Conservation (phyloP, 2,888 invertebrate species). For the Eueremaeus valkanovi region DNA sequence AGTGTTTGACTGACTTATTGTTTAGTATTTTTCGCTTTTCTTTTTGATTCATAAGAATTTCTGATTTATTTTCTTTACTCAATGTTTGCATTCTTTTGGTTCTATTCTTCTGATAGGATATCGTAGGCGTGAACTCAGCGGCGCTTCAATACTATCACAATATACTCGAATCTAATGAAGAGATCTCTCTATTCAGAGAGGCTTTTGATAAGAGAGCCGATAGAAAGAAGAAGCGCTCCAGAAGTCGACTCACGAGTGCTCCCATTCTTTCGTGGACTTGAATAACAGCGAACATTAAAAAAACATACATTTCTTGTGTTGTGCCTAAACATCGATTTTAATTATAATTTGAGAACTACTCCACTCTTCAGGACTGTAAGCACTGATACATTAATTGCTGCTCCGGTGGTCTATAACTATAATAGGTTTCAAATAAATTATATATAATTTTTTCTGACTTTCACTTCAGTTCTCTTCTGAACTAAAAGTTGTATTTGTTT, state of each 20-base stretch:
- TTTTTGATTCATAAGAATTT: no score
- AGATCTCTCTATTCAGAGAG: constrained; percentile 41
- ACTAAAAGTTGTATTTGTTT: no score
- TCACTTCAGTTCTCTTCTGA: no score
- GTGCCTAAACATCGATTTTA: no score
- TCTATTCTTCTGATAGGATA: constrained; percentile 39
- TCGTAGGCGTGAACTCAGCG: constrained; percentile 42
- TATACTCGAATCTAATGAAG: constrained; percentile 43
- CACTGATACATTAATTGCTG: background rate
- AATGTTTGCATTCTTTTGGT: background rate
- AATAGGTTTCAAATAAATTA: no score
- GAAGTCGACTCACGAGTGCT: constrained; percentile 33
- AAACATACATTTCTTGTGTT: no score
- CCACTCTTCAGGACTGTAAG: no score
- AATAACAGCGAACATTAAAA: no score
- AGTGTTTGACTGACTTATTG: background rate
- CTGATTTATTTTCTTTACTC: no score
- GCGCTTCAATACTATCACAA: constrained; percentile 41
- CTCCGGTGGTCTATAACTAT: background rate
- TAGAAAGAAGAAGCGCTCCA: constrained; percentile 40
- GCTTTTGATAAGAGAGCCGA: constrained; percentile 31
- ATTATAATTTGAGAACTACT: no score
- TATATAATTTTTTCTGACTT: no score
- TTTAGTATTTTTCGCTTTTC: background rate
- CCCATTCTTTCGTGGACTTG: constrained; percentile 37